These are phyloP conservation scores for Sander lucioperca DNA, from an alignment of 2,113 vertebrate species.

Conservation along the genomic window DNA sequence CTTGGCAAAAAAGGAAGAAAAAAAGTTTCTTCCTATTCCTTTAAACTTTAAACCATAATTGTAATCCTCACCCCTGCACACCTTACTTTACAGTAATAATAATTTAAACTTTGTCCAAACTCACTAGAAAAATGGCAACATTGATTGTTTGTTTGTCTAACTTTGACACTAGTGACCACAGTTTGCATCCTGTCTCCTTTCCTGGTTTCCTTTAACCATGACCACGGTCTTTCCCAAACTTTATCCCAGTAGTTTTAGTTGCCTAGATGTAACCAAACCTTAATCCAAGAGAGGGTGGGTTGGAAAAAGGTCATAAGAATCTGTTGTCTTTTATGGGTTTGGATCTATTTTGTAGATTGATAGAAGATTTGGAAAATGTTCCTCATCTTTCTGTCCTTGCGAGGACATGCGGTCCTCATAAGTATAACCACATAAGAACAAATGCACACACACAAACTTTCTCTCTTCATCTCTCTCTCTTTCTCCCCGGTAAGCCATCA, in stretches of 20 bases:
- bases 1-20: no score
- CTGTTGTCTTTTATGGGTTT: neutral
- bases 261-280: neutral
- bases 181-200: neutral
- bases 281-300: neutral
- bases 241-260: conserved; percentile 5
- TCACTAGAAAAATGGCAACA: neutral
- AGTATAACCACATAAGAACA: neutral
- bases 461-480: neutral
- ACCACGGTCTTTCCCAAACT: conserved; percentile 11
- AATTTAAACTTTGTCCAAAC: neutral
- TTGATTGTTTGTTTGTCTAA: neutral
- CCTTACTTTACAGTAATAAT: neutral
- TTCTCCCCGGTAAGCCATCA: neutral
- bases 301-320: conserved; percentile 8
- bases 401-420: neutral
- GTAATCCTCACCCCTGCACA: neutral
- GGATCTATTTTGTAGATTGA: neutral
- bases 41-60: neutral
- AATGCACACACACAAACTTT: conserved; percentile 6
- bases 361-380: neutral
- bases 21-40: neutral
- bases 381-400: conserved; percentile 14
- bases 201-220: neutral
- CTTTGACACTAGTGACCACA: neutral